These are phyloP conservation scores for Microplitis demolitor DNA, from an alignment of 1,140 invertebrate species.

Conservation along the genomic window DNA sequence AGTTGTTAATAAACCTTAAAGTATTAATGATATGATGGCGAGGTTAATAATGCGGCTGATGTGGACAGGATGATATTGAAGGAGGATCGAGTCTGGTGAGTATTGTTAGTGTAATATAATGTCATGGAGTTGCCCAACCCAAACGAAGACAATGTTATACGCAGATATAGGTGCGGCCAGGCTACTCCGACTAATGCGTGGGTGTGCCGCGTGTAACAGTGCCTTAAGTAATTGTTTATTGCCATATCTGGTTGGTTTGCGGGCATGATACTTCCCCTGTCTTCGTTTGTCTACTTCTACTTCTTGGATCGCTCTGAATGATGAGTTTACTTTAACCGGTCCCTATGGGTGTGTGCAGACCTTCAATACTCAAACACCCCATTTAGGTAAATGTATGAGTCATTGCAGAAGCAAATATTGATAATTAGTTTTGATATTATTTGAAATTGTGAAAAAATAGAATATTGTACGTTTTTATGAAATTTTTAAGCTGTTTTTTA, in stretches of 20 bases:
- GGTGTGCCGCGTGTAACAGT: slow-evolving; percentile 55
- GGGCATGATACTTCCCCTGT: slow-evolving; percentile 10
- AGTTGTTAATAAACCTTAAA: too few species aligned
- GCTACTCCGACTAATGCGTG: slow-evolving; percentile 57
- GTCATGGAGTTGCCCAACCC: not conserved
- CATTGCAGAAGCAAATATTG: too few species aligned
- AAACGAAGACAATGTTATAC: not conserved
- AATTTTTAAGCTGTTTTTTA: too few species aligned
- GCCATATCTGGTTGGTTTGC: slow-evolving; percentile 41
- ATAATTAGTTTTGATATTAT: too few species aligned
- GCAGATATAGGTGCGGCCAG: slow-evolving; percentile 49
- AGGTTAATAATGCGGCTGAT: too few species aligned
- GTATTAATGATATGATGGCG: too few species aligned
- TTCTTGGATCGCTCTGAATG: not conserved
- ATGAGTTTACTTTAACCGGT: not conserved
- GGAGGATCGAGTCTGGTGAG: too few species aligned
- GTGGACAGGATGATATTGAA: too few species aligned
- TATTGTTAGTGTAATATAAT: not conserved
- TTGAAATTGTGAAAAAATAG: too few species aligned
- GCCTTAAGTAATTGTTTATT: slow-evolving; percentile 61
- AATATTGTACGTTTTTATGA: too few species aligned
- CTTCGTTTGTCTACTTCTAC: slow-evolving; percentile 41
- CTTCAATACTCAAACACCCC: too few species aligned
- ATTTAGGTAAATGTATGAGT: too few species aligned
- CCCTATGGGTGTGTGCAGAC: not conserved